phyloP scores from a whole-genome alignment of 2,888 invertebrate species.

The Cinara cedri region DNA sequence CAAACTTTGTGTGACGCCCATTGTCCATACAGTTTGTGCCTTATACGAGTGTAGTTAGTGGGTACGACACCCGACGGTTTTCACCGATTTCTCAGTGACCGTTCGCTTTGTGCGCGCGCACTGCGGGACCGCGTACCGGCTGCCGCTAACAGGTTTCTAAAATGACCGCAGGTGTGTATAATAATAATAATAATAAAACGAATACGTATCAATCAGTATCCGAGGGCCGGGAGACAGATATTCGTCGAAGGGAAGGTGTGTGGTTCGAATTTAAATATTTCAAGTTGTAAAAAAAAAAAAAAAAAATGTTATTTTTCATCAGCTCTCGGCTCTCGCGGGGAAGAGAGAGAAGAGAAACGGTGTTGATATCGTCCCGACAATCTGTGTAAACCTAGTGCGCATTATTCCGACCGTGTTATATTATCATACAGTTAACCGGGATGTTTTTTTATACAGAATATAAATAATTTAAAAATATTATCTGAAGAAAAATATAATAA shows the following conservation, averaged over 20 bases:
- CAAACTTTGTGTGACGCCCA: background rate
- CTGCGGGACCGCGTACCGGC: background rate
- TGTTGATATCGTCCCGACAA: background rate
- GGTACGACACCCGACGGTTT: background rate
- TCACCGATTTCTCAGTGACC: background rate
- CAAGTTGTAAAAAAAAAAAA: background rate
- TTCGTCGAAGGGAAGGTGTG: background rate
- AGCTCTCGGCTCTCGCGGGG: background rate
- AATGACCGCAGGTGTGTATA: conserved; percentile 22
- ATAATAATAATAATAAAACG: no score
- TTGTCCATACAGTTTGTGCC: background rate
- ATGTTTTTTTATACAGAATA: no score
- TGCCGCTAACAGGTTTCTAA: conserved; percentile 19
- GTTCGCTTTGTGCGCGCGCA: background rate
- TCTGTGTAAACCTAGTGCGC: background rate
- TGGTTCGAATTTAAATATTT: conserved; percentile 14
- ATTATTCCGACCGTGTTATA: no score
- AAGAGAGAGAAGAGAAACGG: background rate
- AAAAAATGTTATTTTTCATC: conserved; percentile 5
- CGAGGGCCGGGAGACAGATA: background rate
- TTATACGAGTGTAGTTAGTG: background rate
- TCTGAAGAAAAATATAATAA: no score
- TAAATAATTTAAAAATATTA: no score
- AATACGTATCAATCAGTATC: conserved; percentile 21
- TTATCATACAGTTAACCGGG: no score